phyloP scores from a whole-genome alignment of 2,888 invertebrate species.

The Parasteatoda lunata region DNA sequence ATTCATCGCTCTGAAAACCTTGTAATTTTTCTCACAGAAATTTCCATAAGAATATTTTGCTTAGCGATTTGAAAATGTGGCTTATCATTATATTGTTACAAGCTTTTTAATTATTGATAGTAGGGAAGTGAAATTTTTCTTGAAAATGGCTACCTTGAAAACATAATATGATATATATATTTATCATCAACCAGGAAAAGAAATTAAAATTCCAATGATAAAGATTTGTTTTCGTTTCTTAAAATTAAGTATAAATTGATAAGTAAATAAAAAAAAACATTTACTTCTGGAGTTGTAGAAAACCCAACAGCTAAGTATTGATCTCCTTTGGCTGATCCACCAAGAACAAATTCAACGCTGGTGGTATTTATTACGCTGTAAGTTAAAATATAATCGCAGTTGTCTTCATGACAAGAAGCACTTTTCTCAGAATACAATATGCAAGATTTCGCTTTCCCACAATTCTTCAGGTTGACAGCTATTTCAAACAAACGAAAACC shows the following conservation, averaged over 20 bases:
- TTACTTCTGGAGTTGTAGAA: conserved; percentile 46
- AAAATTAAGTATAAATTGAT: not conserved
- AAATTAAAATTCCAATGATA: not conserved
- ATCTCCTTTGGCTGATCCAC: conserved; percentile 52
- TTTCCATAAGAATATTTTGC: too few species aligned
- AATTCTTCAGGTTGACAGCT: conserved; percentile 63
- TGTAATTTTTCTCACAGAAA: too few species aligned
- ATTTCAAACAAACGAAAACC: too few species aligned
- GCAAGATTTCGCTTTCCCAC: conserved; percentile 63
- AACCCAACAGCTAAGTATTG: conserved; percentile 63
- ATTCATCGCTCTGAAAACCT: too few species aligned
- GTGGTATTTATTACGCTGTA: conserved; percentile 58
- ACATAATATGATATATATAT: not conserved
- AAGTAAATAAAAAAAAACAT: not conserved
- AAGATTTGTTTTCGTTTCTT: not conserved
- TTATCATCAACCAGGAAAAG: not conserved
- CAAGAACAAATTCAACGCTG: conserved; percentile 60
- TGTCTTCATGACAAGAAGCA: conserved; percentile 57
- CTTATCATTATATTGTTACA: too few species aligned
- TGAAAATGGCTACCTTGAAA: too few species aligned
- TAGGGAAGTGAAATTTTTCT: too few species aligned
- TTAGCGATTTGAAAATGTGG: too few species aligned
- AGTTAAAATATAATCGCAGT: conserved; percentile 64
- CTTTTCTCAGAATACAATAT: conserved; percentile 54
- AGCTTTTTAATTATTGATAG: too few species aligned